These are phyloP conservation scores for Oxystoma pomonae DNA, from an alignment of 2,888 invertebrate species.

Conservation along the genomic window DNA sequence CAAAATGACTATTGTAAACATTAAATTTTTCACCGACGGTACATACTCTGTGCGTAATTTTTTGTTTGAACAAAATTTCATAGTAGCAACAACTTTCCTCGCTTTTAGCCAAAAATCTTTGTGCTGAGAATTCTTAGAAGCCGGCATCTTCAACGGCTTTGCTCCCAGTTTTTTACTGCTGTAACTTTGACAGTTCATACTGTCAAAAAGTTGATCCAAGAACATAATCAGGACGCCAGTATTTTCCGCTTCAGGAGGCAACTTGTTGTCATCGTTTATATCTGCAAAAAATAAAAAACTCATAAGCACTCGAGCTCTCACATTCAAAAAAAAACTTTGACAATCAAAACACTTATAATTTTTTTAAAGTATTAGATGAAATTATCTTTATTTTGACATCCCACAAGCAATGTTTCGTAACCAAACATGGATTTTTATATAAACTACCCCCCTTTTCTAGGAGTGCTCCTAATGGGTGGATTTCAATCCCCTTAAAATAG, in stretches of 20 bases:
- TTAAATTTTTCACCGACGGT: constrained; percentile 14
- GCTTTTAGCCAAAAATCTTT: constrained; percentile 20
- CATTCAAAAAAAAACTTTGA: no score
- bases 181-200: constrained; percentile 12
- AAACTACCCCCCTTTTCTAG: neutral
- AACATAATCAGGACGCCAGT: constrained; percentile 23
- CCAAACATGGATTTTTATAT: neutral
- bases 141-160: constrained; percentile 20
- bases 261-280: neutral
- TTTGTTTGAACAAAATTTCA: constrained; percentile 20
- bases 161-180: constrained; percentile 9
- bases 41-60: constrained; percentile 12
- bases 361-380: no score
- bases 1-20: constrained; percentile 9
- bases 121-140: constrained; percentile 17
- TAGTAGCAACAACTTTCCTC: constrained; percentile 10
- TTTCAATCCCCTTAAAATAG: no score
- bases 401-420: neutral
- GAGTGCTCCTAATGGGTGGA: no score
- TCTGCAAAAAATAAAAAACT: neutral
- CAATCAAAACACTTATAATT: no score
- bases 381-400: neutral
- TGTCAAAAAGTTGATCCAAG: constrained; percentile 22
- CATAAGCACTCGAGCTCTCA: neutral
- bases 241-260: constrained; percentile 14